phyloP scores from a whole-genome alignment of 2,888 invertebrate species.

The Julus scanicus region DNA sequence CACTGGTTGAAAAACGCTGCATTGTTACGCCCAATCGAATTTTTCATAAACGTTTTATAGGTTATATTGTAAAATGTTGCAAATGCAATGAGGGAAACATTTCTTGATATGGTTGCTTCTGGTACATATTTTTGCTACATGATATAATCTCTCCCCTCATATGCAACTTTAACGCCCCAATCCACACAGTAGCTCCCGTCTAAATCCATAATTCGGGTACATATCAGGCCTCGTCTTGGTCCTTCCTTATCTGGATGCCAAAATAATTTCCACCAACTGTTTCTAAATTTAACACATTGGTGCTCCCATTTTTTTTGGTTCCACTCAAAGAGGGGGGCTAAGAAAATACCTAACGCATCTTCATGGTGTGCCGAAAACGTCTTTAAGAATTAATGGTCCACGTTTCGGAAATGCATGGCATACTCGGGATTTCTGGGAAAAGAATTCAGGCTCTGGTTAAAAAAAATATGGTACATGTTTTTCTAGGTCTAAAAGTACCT shows the following conservation, averaged over 20 bases:
- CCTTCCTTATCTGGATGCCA: slow-evolving; percentile 51
- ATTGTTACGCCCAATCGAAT: too few species aligned
- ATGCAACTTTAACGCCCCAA: background rate
- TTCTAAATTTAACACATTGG: slow-evolving; percentile 44
- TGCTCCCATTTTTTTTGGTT: slow-evolving; percentile 47
- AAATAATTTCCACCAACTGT: slow-evolving; percentile 48
- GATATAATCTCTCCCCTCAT: too few species aligned
- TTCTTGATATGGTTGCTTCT: background rate
- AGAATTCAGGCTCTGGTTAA: background rate
- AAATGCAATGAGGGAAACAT: too few species aligned
- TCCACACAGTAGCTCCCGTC: background rate
- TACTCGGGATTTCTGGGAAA: background rate
- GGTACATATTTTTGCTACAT: background rate
- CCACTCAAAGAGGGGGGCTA: background rate
- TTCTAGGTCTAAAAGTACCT: background rate
- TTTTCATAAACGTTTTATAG: background rate
- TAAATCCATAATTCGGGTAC: slow-evolving; percentile 29
- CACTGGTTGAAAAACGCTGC: too few species aligned
- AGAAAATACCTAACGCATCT: background rate
- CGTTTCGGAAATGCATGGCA: background rate
- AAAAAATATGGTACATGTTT: background rate
- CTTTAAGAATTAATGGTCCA: slow-evolving; percentile 26
- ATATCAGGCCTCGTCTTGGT: slow-evolving; percentile 40
- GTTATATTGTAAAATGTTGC: background rate
- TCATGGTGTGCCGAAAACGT: background rate